These are phyloP conservation scores for Apis laboriosa DNA, from an alignment of 1,140 invertebrate genomes.

Conservation along the genomic window DNA sequence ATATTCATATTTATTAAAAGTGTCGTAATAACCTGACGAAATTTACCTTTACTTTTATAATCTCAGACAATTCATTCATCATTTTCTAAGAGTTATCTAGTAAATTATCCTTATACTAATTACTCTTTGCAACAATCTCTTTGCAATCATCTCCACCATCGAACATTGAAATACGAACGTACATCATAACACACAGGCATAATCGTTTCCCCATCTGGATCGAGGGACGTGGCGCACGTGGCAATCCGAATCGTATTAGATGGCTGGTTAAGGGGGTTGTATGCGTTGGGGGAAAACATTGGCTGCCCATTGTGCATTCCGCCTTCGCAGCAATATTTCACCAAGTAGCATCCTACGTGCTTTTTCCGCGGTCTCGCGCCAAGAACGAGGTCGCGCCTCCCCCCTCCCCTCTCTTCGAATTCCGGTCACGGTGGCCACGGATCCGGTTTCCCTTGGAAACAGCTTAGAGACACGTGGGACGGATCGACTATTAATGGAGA, in stretches of 20 bases:
- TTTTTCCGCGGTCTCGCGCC: constrained; percentile 23
- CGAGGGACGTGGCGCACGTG: constrained; percentile 4
- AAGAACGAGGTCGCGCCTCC: constrained; percentile 14
- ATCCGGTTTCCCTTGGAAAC: constrained; percentile 39
- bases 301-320: constrained; percentile 35
- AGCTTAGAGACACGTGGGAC: not conserved
- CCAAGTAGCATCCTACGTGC: constrained; percentile 34
- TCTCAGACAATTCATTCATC: too few relatives aligned
- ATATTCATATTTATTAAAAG: too few relatives aligned
- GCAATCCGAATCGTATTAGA: constrained; percentile 42
- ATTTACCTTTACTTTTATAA: too few relatives aligned
- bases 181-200: too few relatives aligned
- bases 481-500: too few relatives aligned
- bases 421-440: constrained; percentile 50
- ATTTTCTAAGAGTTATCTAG: too few relatives aligned
- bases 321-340: constrained; percentile 49
- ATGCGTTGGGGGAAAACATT: constrained; percentile 24
- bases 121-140: too few relatives aligned
- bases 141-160: too few relatives aligned
- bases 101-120: too few relatives aligned
- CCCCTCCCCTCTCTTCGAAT: constrained; percentile 21
- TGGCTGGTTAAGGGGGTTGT: not conserved
- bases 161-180: too few relatives aligned
- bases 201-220: not conserved
- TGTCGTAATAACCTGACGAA: too few relatives aligned